A percentile compares a stretch with the other conserved stretches of the same genome.
Evolutionary conservation across 2,113 vertebrate species (phyloP).

Genomic region (Crotalus helleri): DNA sequence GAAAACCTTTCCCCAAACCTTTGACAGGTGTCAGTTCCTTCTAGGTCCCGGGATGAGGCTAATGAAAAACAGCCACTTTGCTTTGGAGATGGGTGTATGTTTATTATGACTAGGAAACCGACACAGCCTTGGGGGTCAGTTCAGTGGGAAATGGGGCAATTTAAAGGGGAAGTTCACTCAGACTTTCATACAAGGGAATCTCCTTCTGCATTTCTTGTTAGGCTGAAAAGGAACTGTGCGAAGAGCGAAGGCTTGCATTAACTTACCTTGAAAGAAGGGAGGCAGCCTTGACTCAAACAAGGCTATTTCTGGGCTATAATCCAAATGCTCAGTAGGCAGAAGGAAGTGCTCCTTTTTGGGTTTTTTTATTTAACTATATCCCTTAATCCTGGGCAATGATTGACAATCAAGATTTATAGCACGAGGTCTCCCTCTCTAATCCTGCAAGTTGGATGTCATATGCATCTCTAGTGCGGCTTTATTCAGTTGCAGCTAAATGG

Average conservation of each 20-base stretch:
- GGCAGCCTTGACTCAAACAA: conserved; percentile 96
- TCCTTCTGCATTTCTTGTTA: conserved; percentile 59
- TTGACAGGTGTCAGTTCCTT: neutral
- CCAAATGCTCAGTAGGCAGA: conserved; percentile 82
- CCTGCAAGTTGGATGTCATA: conserved; percentile 99
- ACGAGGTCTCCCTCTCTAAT: conserved; percentile 98
- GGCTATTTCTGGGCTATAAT: conserved; percentile 72
- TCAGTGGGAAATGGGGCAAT: neutral
- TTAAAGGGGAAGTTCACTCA: neutral
- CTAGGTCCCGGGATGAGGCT: neutral
- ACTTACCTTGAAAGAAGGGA: conserved; percentile 72
- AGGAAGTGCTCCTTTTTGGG: conserved; percentile 97
- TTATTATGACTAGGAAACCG: neutral
- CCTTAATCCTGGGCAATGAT: conserved; percentile 99
- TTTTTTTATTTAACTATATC: conserved; percentile 92
- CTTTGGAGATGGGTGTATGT: neutral
- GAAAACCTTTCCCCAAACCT: too few species aligned
- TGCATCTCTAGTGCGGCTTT: conserved; percentile 93
- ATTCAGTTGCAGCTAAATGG: conserved; percentile 78
- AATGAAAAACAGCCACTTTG: neutral
- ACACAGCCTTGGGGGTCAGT: neutral
- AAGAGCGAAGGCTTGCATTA: conserved; percentile 68
- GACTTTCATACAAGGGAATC: conserved; percentile 37
- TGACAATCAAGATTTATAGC: conserved; percentile 99
- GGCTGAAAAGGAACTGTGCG: conserved; percentile 35